Percentiles rank a stretch among this genome's conserved stretches.
phyloP scores from a whole-genome alignment of 2,797 vertebrate genomes.

The Scolopax rusticola region DNA sequence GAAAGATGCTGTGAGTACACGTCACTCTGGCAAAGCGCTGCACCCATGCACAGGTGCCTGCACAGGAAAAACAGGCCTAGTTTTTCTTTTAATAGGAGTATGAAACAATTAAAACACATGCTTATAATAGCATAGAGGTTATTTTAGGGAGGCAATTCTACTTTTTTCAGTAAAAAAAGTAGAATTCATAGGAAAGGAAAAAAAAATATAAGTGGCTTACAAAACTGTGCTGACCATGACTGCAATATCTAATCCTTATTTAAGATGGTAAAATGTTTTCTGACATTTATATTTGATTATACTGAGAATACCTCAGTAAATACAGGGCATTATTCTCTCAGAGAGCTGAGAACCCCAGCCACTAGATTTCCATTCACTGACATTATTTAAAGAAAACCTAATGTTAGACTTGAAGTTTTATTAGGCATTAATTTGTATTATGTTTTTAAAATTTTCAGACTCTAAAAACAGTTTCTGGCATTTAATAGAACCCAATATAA shows the following conservation, averaged over 20 bases:
- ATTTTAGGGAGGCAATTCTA: neutral
- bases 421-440: neutral
- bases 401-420: neutral
- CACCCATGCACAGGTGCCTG: accelerated
- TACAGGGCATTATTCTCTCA: neutral
- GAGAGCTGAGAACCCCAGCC: neutral
- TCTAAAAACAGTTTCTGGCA: neutral
- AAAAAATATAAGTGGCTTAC: neutral
- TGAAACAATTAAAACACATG: neutral
- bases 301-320: neutral
- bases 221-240: neutral
- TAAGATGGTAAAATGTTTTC: neutral
- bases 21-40: neutral
- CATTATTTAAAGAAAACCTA: neutral
- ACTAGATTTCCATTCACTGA: neutral
- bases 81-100: neutral
- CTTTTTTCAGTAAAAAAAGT: neutral
- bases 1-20: neutral
- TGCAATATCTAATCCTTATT: neutral
- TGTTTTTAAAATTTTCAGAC: neutral
- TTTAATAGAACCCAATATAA: neutral
- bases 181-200: neutral
- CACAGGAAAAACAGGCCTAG: neutral
- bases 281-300: neutral
- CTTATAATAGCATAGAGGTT: neutral